phyloP scores from a whole-genome alignment of 53 echinoderm and acorn worm species.

The Patiria pectinifera region DNA sequence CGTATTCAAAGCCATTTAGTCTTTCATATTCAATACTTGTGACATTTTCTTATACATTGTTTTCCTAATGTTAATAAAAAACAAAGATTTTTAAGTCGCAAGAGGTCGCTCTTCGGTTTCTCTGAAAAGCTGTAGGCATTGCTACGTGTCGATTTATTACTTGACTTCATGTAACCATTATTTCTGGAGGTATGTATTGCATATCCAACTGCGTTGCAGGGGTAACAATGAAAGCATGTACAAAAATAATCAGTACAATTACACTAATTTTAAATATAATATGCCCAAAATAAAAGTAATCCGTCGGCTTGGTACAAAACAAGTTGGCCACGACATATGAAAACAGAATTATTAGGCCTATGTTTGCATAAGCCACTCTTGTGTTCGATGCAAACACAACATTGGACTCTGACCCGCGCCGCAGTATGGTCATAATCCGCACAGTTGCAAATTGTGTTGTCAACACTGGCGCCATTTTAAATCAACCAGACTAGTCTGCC shows the following conservation, averaged over 20 bases:
- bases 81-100: neutral
- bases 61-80: neutral
- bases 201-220: too few species aligned
- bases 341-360: neutral
- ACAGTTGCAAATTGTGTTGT: neutral
- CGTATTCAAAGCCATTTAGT: too few species aligned
- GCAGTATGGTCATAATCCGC: neutral
- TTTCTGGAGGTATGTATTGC: too few species aligned
- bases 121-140: too few species aligned
- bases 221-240: too few species aligned
- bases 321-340: too few species aligned
- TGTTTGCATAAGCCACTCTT: neutral
- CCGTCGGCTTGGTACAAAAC: too few species aligned
- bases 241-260: too few species aligned
- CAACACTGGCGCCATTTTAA: neutral
- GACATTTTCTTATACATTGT: too few species aligned
- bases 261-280: too few species aligned
- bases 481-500: neutral
- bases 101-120: neutral
- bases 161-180: neutral
- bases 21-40: too few species aligned
- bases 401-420: neutral
- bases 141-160: neutral
- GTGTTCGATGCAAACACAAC: neutral
- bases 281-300: too few species aligned